Evolutionary conservation across 2,888 invertebrate species (phyloP), one percentile per base, ranked within the genome.

Genomic region (Cerceris ruficornis): DNA sequence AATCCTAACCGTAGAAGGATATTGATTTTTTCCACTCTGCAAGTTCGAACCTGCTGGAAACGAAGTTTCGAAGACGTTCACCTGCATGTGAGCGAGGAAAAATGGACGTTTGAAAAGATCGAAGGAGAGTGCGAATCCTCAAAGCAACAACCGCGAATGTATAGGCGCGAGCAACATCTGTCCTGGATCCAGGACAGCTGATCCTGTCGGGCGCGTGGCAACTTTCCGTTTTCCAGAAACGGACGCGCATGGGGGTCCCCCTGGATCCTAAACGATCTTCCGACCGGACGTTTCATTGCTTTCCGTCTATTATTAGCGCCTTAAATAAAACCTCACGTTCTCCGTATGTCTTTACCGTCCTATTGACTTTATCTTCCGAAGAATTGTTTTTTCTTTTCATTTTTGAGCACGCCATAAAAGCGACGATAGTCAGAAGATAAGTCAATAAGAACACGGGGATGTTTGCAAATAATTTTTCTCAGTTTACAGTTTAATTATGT

Each of bases 31-130:
- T 62, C 66, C 72, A 65, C 14, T 76, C 69, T 74, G 82, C 82
- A 52, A 69, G 81, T 77, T 81, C 75, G 76, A 82, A 88, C 86
- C 88, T 88, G 88, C 88, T 83, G 70, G 43, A 28, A 14, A 9
- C 66, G 66, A 74, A 64, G 72, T 68, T 71, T 76, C 59, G 28
- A 66, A 78, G 74, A 73, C 80, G 86, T 87, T 88, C 89, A 89
- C 89, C 89, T 89, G 89, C 89, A 78, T 75, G 78, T 67, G 83
- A 80, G 81, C 78, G 80, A 86, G 86, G 86, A 87, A 89, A 88
- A 89, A 81, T 86, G 76, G 79, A 81, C 73, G 80, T 61, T 76
- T 82, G 81, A 83, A 84, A 82, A 72, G 77, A 77, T 60, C 66
- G 64, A 59, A 43, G 65, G 72, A 64, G 67, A 75, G 73, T 64